Conservation (phyloP, 2,888 invertebrate genomes). For the Ennomos quercinarius region DNA sequence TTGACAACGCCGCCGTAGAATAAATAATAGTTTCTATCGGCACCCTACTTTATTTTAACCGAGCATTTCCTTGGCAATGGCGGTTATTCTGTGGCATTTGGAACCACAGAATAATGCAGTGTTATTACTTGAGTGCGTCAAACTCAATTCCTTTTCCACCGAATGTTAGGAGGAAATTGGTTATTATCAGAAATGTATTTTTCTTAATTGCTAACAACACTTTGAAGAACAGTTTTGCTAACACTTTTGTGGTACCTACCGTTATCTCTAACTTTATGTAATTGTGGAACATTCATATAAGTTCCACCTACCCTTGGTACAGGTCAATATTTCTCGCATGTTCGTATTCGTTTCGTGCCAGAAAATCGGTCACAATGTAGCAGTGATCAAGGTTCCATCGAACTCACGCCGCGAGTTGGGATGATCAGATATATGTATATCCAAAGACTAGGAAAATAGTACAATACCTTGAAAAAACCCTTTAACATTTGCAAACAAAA, state of each 20-base stretch:
- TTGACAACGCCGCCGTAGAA: constrained; percentile 19
- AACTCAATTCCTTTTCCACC: neutral
- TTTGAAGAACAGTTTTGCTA: too few species aligned
- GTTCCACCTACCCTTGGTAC: neutral
- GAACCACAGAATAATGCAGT: constrained; percentile 19
- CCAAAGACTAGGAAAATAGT: too few species aligned
- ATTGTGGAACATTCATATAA: too few species aligned
- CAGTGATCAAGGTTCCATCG: constrained; percentile 9
- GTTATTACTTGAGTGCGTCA: constrained; percentile 7
- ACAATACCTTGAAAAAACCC: too few species aligned
- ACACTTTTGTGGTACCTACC: too few species aligned
- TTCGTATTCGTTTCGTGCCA: constrained; percentile 9
- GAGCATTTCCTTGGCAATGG: constrained; percentile 40
- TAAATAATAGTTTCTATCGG: constrained; percentile 11
- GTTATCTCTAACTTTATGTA: too few species aligned
- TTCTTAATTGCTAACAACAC: too few species aligned
- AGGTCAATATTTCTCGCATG: constrained; percentile 1
- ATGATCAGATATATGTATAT: neutral
- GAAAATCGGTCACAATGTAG: constrained; percentile 1
- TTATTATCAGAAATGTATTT: too few species aligned
- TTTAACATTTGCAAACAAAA: too few species aligned
- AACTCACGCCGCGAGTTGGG: constrained; percentile 1
- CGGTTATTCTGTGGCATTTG: constrained; percentile 6
- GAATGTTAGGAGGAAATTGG: neutral
- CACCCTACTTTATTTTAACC: constrained; percentile 36